Evolutionary conservation across 92 coral and sea anemone species (phyloP).

Genomic region (Diadumene lineata): DNA sequence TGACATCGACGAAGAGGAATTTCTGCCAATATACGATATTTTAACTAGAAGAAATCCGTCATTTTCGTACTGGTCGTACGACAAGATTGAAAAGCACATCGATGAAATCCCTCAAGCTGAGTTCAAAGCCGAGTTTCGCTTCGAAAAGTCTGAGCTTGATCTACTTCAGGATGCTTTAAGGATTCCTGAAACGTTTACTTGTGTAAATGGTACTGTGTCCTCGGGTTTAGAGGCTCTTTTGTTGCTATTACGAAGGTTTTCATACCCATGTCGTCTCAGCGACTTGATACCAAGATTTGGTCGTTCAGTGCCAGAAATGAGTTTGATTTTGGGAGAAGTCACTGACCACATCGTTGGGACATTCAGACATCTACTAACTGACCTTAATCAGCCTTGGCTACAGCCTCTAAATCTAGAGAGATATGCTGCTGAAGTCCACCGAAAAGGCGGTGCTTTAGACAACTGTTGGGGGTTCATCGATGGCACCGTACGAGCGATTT

Average conservation of each 20-base stretch:
- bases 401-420: not conserved
- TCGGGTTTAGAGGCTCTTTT: not conserved
- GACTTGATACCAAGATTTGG: constrained; percentile 1
- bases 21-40: not conserved
- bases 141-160: not conserved
- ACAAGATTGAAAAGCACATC: constrained; percentile 3
- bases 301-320: no score
- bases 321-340: not conserved
- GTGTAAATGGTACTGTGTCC: not conserved
- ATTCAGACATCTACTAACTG: not conserved
- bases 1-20: constrained; percentile 19
- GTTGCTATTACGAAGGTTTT: not conserved
- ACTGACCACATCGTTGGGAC: not conserved
- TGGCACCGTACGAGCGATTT: not conserved
- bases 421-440: not conserved
- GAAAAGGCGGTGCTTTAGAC: not conserved
- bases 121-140: constrained; percentile 1
- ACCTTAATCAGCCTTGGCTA: constrained; percentile 8
- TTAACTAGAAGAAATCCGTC: constrained; percentile 12
- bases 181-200: not conserved
- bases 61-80: constrained; percentile 24
- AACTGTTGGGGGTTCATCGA: not conserved
- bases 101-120: constrained; percentile 6
- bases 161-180: not conserved
- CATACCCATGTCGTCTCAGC: not conserved